Base-by-base conservation (phyloP, 2,888 invertebrate species). In the Hypselothyrea guttata region DNA sequence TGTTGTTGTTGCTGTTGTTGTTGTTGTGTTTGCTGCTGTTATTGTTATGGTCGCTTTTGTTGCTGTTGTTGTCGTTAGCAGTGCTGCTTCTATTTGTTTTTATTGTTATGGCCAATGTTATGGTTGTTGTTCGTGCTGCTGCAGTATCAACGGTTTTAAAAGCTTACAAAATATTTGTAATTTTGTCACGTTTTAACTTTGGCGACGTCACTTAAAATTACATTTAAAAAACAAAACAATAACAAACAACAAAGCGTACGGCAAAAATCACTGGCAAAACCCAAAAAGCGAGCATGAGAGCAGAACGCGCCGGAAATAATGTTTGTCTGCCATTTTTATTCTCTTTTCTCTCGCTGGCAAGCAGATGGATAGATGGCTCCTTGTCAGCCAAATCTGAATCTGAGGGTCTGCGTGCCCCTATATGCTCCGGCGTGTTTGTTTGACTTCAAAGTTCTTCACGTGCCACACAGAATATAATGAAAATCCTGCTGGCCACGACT, bases 101-200 rank as follows among this genome's bases (percentile, higher is more conserved):
- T 60, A 68, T 68, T 66, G 68, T 66, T 66, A 60, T 66, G 54
- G 54, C 37, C 52, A 69, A 73, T 77, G 74, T 75, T 81, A 70
- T 74, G 66, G 77, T 63, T 69, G 67, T 63, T 69, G 63, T 63
- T 82, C 75, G 44, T 53, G 56, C 59, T 57, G 41, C 56, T 59
- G 37, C 71, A 64, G 75, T 63, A 67, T 75, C 82, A 67, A 77
- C 78, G 63, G 67, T 69, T 65, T 78, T 75, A 67, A 66, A 57
- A 71, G 79, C 76, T 75, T 71, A 78, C 69, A 58, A 64, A 74
- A 82, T 83, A 82, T 77, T 81, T 78, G 75, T 71, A 82, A 75
- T 82, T 82, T 82, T 73, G 83, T 84, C 81, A 81, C 84, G 81
- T 82, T 75, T 73, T 69, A 66, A 73, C 79, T 75, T 82, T 84